Base-by-base conservation (phyloP, 2,888 invertebrate species). In the Troides helena region DNA sequence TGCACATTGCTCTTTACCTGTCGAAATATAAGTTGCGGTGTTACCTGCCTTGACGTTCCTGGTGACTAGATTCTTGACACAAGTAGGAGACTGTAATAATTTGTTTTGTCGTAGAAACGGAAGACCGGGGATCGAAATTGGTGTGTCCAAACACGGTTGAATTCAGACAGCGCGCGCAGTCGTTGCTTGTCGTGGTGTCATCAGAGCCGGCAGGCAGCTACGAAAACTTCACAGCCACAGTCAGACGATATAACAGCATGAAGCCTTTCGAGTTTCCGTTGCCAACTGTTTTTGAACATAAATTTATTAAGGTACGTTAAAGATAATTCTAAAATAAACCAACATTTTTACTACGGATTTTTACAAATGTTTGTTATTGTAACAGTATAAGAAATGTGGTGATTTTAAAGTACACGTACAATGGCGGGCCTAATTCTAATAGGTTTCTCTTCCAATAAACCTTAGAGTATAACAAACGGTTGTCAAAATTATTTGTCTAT, bases 111-210 rank as follows among this genome's bases (percentile, higher is more conserved):
- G 14, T 77, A 91, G 92, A 90, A 78, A 87, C 89, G 17, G 90
- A 89, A 75, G 92, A 91, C 43, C 85, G 86, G 7, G 85, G 82
- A 1, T 91, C 93, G 63, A 94, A 94, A 77, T 87, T 94, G 78
- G 92, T 90, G 72, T 90, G 93, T 89, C 81, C 88, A 0, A 94
- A 95, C 77, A 94, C 94, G 43, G 85, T 90, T 67, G 94, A 94
- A 81, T 95, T 95, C 79, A 86, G 94, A 76, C 96, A 95, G 81
- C 93, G 95, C 62, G 97, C 97, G 2, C 95, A 95, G 79, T 98
- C 97, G 3, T 91, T 99, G 39, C 93, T 99, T 72, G 97, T 99
- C 25, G 96, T 99, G 60, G 97, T 97, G 1, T 96, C 97, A 0
- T 97, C 98, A 30, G 97, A 98, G 62, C 98, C 98, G 0, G 93